Percentiles rank a stretch among this genome's conserved stretches.
phyloP scores from a whole-genome alignment of 2,888 invertebrate genomes.

The Papilio demoleus region DNA sequence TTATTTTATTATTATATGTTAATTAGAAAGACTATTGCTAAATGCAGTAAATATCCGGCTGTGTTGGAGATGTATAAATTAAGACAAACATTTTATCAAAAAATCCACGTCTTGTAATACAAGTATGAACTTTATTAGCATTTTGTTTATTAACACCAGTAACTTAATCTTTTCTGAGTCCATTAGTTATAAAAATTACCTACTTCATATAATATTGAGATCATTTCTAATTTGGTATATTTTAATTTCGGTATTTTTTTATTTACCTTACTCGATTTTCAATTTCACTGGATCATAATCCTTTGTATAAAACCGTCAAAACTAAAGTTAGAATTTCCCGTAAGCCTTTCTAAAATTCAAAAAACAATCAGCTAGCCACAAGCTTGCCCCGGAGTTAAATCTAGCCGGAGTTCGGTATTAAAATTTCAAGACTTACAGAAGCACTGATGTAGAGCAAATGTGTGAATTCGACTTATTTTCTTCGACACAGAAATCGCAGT shows the following conservation, averaged over 20 bases:
- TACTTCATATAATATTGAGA: too few species aligned
- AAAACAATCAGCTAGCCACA: slow-evolving; percentile 33
- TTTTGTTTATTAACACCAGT: too few species aligned
- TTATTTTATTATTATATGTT: slow-evolving; percentile 18
- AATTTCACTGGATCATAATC: neutral
- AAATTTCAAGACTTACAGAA: slow-evolving; percentile 31
- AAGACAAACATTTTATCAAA: too few species aligned
- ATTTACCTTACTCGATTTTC: neutral
- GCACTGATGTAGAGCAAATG: slow-evolving; percentile 28
- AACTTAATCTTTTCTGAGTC: too few species aligned
- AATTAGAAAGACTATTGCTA: too few species aligned
- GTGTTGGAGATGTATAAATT: too few species aligned
- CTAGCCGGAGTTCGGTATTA: slow-evolving; percentile 20
- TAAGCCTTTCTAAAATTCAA: slow-evolving; percentile 26
- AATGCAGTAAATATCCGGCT: too few species aligned
- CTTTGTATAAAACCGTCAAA: neutral
- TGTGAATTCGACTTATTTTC: slow-evolving; percentile 37
- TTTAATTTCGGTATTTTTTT: too few species aligned
- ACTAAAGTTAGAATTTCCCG: slow-evolving; percentile 8
- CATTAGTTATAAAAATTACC: too few species aligned
- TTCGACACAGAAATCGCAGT: slow-evolving; percentile 21
- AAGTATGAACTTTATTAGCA: too few species aligned
- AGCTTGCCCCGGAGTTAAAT: slow-evolving; percentile 18
- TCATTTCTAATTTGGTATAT: too few species aligned
- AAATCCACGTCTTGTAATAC: too few species aligned